Conservation (phyloP, 2,113 vertebrate species). For the Leucosticte australis region DNA sequence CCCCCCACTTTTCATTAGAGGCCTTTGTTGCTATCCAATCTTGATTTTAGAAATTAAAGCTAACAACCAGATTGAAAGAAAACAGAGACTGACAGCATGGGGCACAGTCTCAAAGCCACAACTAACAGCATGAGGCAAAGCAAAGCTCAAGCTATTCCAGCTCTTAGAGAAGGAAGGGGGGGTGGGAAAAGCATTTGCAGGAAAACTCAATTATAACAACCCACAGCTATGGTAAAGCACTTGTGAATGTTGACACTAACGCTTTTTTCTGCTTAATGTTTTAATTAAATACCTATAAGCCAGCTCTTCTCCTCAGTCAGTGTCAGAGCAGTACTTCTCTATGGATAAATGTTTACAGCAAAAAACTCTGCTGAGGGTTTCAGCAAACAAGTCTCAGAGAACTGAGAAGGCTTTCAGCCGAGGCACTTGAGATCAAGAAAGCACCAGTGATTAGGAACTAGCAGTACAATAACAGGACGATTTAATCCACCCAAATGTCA, state of each 20-base stretch:
- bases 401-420: conserved; percentile 65
- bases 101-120: conserved; percentile 76
- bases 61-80: conserved; percentile 78
- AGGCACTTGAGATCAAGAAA: conserved; percentile 75
- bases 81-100: conserved; percentile 75
- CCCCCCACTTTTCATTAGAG: conserved; percentile 70
- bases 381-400: conserved; percentile 74
- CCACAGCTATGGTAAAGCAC: conserved; percentile 63
- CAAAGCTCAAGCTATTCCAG: conserved; percentile 73
- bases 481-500: conserved; percentile 85
- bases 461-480: conserved; percentile 68
- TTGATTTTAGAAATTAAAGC: conserved; percentile 81
- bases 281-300: conserved; percentile 86
- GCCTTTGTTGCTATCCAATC: conserved; percentile 73
- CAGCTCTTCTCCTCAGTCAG: conserved; percentile 70
- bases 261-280: conserved; percentile 79
- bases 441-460: conserved; percentile 72
- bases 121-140: conserved; percentile 78
- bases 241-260: conserved; percentile 77
- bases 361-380: conserved; percentile 73
- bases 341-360: conserved; percentile 80
- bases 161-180: conserved; percentile 51
- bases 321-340: conserved; percentile 71
- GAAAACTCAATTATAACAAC: conserved; percentile 75
- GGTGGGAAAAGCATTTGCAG: conserved; percentile 48